Base-by-base conservation (phyloP, 2,888 invertebrate genomes). In the Drosophila mimetica region DNA sequence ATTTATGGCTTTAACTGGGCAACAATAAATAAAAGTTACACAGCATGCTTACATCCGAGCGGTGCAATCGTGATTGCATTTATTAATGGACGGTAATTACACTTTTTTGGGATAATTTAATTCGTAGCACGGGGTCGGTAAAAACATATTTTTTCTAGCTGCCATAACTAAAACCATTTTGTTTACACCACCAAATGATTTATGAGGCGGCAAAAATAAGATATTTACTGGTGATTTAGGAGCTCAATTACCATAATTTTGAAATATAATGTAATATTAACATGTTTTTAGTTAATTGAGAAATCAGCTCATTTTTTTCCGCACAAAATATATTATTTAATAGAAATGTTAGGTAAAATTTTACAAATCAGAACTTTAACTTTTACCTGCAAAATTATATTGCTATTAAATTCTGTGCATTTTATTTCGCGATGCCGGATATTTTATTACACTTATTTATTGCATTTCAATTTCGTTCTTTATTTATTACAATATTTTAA, bases 381-480 rank as follows among this genome's bases (percentile, higher is more conserved):
- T 25, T 25, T 25, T 4, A 25, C 25, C 25, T 25, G 25, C 6
- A 54, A 66, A 81, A 76, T 66, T 76, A 59, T 50, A 57, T 22
- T 69, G 76, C 67, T 64, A 70, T 53, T 14, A 39, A 30, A 25
- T 34, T 55, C 14, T 25, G 57, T 71, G 3, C 28, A 42, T 30
- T 64, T 60, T 59, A n/a, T 50, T 54, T 28, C 20, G 30, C 4
- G 14, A 6, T 14, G 20, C n/a, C 46, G 59, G 11, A 30, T 54
- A 41, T 72, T 74, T 77, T 80, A 65, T 66, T 64, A 58, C 51
- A 65, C 52, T 76, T 82, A 76, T 76, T 81, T 78, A 83, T 80
- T 58, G 54, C 55, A 69, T 55, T 76, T 75, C 71, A 50, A 66
- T 64, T 70, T 71, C 61, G 57, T 52, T 60, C 59, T 79, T 79